These are phyloP conservation scores for Aleiodes sp. DNA, from an alignment of 1,140 invertebrate genomes.

Conservation along the genomic window DNA sequence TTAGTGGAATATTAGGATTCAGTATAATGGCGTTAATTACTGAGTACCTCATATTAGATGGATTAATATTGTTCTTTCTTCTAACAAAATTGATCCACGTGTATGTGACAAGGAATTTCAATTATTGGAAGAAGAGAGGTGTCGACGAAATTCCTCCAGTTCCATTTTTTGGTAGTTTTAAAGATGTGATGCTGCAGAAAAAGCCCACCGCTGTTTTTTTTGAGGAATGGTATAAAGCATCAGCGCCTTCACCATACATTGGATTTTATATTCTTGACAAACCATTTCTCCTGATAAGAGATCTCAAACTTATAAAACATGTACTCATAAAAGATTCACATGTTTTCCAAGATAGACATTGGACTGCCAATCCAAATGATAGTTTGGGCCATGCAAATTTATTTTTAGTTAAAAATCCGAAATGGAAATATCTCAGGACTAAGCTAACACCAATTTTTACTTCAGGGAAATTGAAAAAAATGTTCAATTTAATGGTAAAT, in stretches of 20 bases:
- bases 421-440: conserved; percentile 56
- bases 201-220: conserved; percentile 28
- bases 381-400: conserved; percentile 48
- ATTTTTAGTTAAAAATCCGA: conserved; percentile 48
- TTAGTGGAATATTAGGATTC: no score
- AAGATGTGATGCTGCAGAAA: conserved; percentile 21
- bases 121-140: conserved; percentile 55
- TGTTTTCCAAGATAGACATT: conserved; percentile 53
- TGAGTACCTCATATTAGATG: conserved; percentile 31
- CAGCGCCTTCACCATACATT: conserved; percentile 38
- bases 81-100: conserved; percentile 39
- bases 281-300: conserved; percentile 58
- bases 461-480: conserved; percentile 57
- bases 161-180: conserved; percentile 53
- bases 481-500: conserved; percentile 58
- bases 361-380: conserved; percentile 39
- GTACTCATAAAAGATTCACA: conserved; percentile 65
- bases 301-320: conserved; percentile 60
- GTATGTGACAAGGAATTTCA: conserved; percentile 52
- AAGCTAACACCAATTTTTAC: conserved; percentile 62
- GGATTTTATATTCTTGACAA: conserved; percentile 56
- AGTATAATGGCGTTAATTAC: conserved; percentile 39
- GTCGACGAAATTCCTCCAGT: conserved; percentile 45
- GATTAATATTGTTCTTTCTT: background rate
- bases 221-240: conserved; percentile 37